Conservation (phyloP, 2,797 vertebrate species). For the Dryobates pubescens region DNA sequence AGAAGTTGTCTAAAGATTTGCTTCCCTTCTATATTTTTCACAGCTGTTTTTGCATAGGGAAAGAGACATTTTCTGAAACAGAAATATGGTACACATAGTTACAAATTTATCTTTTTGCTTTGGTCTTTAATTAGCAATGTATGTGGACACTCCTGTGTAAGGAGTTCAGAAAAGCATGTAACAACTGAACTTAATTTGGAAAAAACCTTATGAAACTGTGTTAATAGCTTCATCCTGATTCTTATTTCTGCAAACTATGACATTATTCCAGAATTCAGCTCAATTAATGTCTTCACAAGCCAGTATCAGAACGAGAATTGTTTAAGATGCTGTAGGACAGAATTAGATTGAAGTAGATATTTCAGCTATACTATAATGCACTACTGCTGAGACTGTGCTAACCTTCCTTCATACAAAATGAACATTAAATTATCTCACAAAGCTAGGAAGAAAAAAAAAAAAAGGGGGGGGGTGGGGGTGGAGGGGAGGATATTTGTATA, state of each 20-base stretch:
- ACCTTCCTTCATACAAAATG: not conserved
- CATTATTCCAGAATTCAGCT: not conserved
- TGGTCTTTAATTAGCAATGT: not conserved
- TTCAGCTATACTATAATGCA: not conserved
- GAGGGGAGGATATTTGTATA: not conserved
- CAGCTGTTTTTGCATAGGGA: conserved; percentile 35
- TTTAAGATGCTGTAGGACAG: not conserved
- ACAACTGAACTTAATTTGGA: not conserved
- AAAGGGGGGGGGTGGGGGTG: too few relatives aligned
- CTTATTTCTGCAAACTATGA: not conserved
- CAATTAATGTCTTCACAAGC: not conserved
- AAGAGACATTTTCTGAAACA: conserved; percentile 29
- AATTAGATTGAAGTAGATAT: not conserved
- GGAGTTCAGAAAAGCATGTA: not conserved
- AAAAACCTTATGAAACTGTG: not conserved
- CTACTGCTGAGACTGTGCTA: not conserved
- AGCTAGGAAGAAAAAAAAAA: not conserved
- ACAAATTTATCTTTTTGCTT: not conserved
- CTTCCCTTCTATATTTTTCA: conserved; percentile 50
- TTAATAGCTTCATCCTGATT: not conserved
- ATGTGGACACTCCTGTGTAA: too few relatives aligned
- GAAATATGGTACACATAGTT: not conserved
- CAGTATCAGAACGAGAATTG: not conserved
- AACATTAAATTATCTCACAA: not conserved
- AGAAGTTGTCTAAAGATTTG: conserved; percentile 26